Conservation (phyloP, 2,888 invertebrate genomes). For the Frankliniella fusca region DNA sequence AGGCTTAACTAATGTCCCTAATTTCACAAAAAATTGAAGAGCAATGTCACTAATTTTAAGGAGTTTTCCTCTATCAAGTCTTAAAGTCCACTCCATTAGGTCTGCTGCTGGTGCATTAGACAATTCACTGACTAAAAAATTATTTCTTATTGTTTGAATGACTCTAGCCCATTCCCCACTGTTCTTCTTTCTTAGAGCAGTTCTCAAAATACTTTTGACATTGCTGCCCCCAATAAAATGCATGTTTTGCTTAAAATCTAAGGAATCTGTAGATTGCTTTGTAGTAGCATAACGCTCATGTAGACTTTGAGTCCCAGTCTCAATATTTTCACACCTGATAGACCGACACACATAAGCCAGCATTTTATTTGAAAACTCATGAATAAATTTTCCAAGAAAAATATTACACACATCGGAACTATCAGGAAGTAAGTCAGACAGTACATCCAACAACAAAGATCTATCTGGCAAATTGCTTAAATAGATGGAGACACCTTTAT, state of each 20-base stretch:
- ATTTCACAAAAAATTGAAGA: background rate
- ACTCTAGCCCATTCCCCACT: background rate
- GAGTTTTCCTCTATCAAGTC: background rate
- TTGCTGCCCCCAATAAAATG: background rate
- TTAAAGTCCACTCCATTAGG: background rate
- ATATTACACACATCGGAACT: background rate
- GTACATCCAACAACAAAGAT: too few species aligned
- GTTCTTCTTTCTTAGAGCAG: background rate
- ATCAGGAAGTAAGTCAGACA: background rate
- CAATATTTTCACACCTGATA: background rate
- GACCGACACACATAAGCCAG: background rate
- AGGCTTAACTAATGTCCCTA: background rate
- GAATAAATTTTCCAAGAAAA: background rate
- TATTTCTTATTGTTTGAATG: background rate
- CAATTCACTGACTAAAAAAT: background rate
- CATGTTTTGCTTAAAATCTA: background rate
- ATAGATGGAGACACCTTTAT: background rate
- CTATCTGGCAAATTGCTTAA: background rate
- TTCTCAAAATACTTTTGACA: background rate
- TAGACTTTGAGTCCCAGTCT: rapidly evolving
- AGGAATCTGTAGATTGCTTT: background rate
- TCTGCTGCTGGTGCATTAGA: background rate
- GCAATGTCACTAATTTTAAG: background rate
- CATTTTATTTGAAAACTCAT: background rate
- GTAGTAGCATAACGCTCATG: background rate